A percentile compares a stretch with the other conserved stretches of the same genome.
Conservation (phyloP, 2,888 invertebrate species). For the Drosophila cognata region DNA sequence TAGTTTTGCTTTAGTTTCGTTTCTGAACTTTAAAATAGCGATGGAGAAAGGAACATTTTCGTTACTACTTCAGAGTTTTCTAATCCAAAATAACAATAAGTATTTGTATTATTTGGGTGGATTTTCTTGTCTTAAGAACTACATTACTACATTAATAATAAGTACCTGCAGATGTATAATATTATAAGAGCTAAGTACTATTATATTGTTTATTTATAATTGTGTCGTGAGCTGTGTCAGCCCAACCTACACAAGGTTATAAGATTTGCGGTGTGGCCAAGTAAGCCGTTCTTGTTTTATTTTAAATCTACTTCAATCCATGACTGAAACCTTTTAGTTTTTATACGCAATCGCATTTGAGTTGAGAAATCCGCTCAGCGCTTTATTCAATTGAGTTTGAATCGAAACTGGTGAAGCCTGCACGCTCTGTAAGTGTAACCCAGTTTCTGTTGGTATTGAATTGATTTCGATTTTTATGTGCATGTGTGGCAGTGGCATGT, state of each 20-base stretch:
- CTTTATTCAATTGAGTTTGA: constrained; percentile 1
- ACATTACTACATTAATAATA: neutral
- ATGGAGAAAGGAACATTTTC: neutral
- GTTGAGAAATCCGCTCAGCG: constrained; percentile 8
- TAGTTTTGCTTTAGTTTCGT: neutral
- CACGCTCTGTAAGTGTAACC: constrained; percentile 8
- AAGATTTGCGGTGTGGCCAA: neutral
- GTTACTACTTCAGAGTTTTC: neutral
- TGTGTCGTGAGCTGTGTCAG: neutral
- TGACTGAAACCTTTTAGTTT: neutral
- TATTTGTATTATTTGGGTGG: neutral
- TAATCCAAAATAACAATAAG: neutral
- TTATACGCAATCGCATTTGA: neutral
- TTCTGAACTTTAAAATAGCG: too few species aligned
- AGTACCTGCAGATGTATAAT: too few species aligned
- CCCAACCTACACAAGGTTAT: neutral
- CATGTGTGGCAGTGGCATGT: constrained; percentile 12
- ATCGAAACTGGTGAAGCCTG: neutral
- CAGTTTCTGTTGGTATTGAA: constrained; percentile 34
- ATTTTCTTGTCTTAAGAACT: neutral
- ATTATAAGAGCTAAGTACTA: too few species aligned
- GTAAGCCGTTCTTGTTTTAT: neutral
- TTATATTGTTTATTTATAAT: too few species aligned
- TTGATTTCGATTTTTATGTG: constrained; percentile 53
- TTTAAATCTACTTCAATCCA: neutral